phyloP scores from a whole-genome alignment of 2,797 vertebrate species.

The Dallia pectoralis region DNA sequence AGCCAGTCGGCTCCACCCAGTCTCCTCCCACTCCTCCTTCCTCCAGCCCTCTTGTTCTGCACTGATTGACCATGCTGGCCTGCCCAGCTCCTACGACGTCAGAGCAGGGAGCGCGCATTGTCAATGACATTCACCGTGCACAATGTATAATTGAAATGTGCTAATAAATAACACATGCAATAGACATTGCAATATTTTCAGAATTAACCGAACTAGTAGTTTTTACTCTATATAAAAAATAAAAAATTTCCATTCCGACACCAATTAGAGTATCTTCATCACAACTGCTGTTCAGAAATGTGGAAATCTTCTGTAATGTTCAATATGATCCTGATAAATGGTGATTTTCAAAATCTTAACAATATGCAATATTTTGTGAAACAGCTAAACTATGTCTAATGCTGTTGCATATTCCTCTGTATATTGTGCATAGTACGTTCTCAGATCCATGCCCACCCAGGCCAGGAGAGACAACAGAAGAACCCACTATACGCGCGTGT shows the following conservation, averaged over 20 bases:
- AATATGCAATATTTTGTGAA: background rate
- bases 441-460: background rate
- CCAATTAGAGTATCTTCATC: background rate
- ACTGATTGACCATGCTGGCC: background rate
- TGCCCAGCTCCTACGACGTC: background rate
- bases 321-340: background rate
- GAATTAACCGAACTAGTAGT: background rate
- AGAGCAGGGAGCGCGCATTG: background rate
- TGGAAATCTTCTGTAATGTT: background rate
- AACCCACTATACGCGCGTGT: background rate
- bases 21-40: slow-evolving; percentile 14
- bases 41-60: slow-evolving; percentile 12
- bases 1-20: slow-evolving; percentile 47
- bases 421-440: background rate
- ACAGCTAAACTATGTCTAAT: background rate
- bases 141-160: background rate
- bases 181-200: background rate
- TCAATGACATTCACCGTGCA: background rate
- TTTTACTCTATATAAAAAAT: background rate
- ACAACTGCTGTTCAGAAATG: background rate
- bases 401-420: background rate
- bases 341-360: background rate
- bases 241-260: too few relatives aligned
- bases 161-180: background rate
- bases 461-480: background rate